Percentiles rank a stretch among this genome's conserved stretches.
Evolutionary conservation across 1,140 invertebrate species (phyloP).

Genomic region (Polypedilum vanderplanki): DNA sequence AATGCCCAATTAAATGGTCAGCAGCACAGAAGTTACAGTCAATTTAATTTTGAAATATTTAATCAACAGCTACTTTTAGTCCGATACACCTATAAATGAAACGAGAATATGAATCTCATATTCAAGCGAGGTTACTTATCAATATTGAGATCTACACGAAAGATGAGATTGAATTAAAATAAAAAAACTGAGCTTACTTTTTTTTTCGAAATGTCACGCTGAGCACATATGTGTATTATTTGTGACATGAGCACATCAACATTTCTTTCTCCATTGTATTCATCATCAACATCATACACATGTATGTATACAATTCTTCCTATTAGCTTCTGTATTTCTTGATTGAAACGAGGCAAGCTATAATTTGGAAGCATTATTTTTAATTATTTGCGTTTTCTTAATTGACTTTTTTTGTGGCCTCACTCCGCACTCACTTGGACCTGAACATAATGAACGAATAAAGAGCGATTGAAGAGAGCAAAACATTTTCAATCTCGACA

Average conservation of each 20-base stretch:
- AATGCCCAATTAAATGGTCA: neutral
- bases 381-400: conserved; percentile 29
- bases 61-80: neutral
- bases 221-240: conserved; percentile 12
- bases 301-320: neutral
- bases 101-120: no score
- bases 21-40: conserved; percentile 7
- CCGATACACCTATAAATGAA: conserved; percentile 15
- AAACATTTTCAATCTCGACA: neutral
- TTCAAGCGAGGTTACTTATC: neutral
- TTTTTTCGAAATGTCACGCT: conserved; percentile 22
- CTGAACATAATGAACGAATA: neutral
- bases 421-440: neutral
- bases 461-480: neutral
- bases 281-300: neutral
- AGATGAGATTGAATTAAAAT: conserved; percentile 7
- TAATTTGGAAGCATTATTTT: conserved; percentile 27
- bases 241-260: conserved; percentile 28
- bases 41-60: conserved; percentile 20
- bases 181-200: conserved; percentile 6
- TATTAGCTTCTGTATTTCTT: conserved; percentile 24
- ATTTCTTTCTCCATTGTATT: neutral
- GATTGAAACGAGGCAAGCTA: conserved; percentile 21
- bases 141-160: neutral
- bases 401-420: conserved; percentile 11